Base-by-base conservation (phyloP, 2,113 vertebrate genomes). In the Hydropotes inermis region DNA sequence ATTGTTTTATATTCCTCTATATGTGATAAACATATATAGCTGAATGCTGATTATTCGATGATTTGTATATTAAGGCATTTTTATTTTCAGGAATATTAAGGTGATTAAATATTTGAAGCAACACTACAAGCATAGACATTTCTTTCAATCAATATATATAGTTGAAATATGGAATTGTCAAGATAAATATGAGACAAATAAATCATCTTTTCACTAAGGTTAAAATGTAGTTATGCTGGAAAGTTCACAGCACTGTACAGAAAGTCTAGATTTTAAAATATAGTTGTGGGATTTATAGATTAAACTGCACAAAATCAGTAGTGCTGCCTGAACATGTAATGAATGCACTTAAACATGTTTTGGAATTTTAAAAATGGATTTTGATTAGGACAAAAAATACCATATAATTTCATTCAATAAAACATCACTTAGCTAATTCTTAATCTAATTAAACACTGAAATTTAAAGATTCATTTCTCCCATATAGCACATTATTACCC, bases 71-170 rank as follows among this genome's bases (percentile, higher is more conserved):
- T 61, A 91, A 55, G 25, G 23, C 27, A 47, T 55, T 74, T 43
- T 89, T 93, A 61, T 55, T 87, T 92, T 74, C 2, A 45, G 15
- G 92, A 86, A 94, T 94, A 83, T 50, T 82, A 11, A 84, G 33
- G 27, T 60, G 11, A 93, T 43, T 89, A 84, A 86, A 84, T 82
- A 88, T 88, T 78, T 52, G 5, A 85, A 76, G 39, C 30, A 86
- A 45, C 2, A 33, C 16, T 74, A 21, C 3, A 57, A 83, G 6
- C 6, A 50, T 7, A 78, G n/a, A 45, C 12, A 23, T 19, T 96
- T 9, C 60, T 84, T 98, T 98, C 43, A 92, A 86, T 90, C 52
- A 58, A 45, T 88, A 39, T 30, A 36, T n/a, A 11, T 43, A 58
- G 5, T 70, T 70, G n/a, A 94, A 57, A 9, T 50, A 14, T 91